Evolutionary conservation across 2,888 invertebrate species (phyloP).

Genomic region (Macaria liturata): DNA sequence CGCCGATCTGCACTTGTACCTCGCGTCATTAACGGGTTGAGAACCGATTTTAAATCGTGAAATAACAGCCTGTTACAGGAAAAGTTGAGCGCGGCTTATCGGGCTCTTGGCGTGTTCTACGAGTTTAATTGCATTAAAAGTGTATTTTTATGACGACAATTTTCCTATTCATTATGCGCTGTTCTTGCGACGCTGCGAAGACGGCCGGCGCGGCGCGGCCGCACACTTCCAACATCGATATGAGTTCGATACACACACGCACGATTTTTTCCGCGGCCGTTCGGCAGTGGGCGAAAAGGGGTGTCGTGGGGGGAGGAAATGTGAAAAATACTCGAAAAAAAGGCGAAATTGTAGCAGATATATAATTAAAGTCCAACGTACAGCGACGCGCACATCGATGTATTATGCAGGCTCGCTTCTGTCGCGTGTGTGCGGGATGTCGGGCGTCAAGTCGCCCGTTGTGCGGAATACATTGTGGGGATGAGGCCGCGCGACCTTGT

Average conservation of each 20-base stretch:
- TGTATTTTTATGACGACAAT: conserved; percentile 57
- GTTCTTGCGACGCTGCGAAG: conserved; percentile 11
- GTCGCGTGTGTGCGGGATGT: conserved; percentile 54
- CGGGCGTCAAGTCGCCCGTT: conserved; percentile 23
- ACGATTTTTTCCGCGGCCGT: conserved; percentile 71
- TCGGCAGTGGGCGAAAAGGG: conserved; percentile 67
- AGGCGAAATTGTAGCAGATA: conserved; percentile 84
- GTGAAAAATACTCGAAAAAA: conserved; percentile 84
- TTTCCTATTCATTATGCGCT: conserved; percentile 48
- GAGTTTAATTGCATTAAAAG: conserved; percentile 76
- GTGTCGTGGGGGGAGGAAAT: conserved; percentile 70
- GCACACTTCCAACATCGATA: conserved; percentile 37
- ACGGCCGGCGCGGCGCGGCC: conserved; percentile 11
- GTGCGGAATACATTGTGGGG: conserved; percentile 30
- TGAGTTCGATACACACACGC: conserved; percentile 60
- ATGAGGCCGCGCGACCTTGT: conserved; percentile 23
- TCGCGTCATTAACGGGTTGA: conserved; percentile 83
- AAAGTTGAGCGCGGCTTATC: conserved; percentile 81
- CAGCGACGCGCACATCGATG: conserved; percentile 75
- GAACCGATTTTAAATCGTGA: conserved; percentile 82
- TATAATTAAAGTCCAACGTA: conserved; percentile 82
- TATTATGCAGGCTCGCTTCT: conserved; percentile 76
- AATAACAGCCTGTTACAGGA: conserved; percentile 83
- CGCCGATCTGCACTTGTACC: conserved; percentile 83
- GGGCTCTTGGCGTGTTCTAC: conserved; percentile 68